Conservation (phyloP, 2,888 invertebrate species). For the Heteromyza rotundicornis region DNA sequence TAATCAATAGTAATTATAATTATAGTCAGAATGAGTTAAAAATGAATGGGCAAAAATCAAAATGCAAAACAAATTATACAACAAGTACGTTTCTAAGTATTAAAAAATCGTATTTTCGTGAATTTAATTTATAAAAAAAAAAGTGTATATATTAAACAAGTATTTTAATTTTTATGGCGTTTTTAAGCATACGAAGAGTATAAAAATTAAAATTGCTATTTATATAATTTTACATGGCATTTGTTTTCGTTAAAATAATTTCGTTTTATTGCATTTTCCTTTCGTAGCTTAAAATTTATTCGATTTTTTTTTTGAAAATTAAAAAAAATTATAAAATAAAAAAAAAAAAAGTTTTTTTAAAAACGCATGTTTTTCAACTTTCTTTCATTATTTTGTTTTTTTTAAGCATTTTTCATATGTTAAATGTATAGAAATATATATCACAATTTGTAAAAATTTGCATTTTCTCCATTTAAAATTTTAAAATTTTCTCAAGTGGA, state of each 20-base stretch:
- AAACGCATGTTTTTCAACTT: too few relatives aligned
- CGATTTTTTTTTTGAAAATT: too few relatives aligned
- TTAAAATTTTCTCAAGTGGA: neutral
- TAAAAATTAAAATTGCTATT: constrained; percentile 33
- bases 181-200: neutral
- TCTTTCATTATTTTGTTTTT: too few relatives aligned
- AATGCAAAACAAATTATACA: neutral
- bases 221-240: constrained; percentile 28
- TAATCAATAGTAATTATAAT: constrained; percentile 48
- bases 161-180: constrained; percentile 9
- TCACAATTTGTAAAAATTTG: constrained; percentile 54
- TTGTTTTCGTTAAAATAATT: constrained; percentile 11
- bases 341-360: too few relatives aligned
- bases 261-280: constrained; percentile 21
- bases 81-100: constrained; percentile 1
- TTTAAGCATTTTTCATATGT: constrained; percentile 40
- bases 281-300: constrained; percentile 6
- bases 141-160: constrained; percentile 11
- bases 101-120: constrained; percentile 10
- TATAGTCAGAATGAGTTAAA: constrained; percentile 47
- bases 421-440: constrained; percentile 57
- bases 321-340: too few relatives aligned
- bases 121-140: constrained; percentile 12
- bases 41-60: constrained; percentile 5
- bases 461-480: constrained; percentile 2